Evolutionary conservation across 2,113 vertebrate genomes (phyloP), one percentile per base, ranked within the genome.

Genomic region (Phocoena phocoena): DNA sequence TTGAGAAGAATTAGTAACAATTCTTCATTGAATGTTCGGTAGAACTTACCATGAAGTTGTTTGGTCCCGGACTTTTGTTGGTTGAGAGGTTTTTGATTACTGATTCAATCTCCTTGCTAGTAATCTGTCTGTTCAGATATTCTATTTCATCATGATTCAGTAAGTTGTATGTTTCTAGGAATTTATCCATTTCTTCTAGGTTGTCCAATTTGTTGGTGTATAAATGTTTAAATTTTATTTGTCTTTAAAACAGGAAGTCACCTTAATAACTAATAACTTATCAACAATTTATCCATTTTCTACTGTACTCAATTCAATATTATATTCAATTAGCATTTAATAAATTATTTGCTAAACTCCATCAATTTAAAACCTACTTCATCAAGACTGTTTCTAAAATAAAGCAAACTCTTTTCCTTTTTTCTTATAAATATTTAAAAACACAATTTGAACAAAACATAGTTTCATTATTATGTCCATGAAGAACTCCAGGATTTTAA

Each of bases 341-440:
- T 81, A 90, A 76, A 53, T 76, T 71, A 2, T 93, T 62, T 63
- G 3, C 77, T 71, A 91, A 88, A 13, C 8, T 25, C 18, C 28
- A 95, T 38, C 21, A 55, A 15, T 65, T 71, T 71, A 70, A 96
- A 97, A 91, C 11, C 20, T 60, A 31, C 93, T 91, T 76, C 31
- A 53, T 88, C 25, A 70, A 87, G n/a, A 9, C 65, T 95, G 3
- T 53, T 96, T 88, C 74, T 86, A 76, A 81, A 31, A 88, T 33
- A 36, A 96, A 85, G 20, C 3, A 70, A 79, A 86, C 3, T 60
- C 9, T 25, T 53, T 70, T 31, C 38, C 15, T 71, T 77, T 90
- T 58, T 65, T 88, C 50, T 83, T 67, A 82, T 36, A 88, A 77
- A 85, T 76, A 93, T 77, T 95, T 87, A 20, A 90, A 92, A 92